These are phyloP conservation scores for Thinocorus orbignyianus DNA, from an alignment of 2,113 vertebrate genomes.

Conservation along the genomic window DNA sequence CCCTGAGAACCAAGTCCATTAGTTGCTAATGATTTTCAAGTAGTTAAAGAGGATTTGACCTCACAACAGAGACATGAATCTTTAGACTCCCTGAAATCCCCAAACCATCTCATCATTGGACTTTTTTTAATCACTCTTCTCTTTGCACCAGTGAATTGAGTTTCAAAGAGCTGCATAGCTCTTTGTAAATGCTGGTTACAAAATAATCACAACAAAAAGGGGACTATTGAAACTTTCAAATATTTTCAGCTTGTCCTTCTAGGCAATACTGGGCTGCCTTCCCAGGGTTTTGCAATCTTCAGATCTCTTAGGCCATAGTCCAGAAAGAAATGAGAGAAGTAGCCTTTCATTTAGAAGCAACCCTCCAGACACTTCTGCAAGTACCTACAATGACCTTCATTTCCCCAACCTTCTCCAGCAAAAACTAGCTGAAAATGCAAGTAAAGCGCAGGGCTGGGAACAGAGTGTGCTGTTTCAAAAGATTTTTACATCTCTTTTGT, in stretches of 20 bases:
- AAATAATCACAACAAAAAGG: slow-evolving; percentile 19
- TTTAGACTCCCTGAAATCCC: background rate
- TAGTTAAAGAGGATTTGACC: background rate
- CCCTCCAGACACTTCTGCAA: background rate
- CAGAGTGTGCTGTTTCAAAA: slow-evolving; percentile 33
- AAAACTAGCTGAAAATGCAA: background rate
- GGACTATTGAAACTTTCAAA: background rate
- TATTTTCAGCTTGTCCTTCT: background rate
- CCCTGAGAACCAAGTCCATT: background rate
- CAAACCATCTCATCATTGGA: slow-evolving; percentile 5
- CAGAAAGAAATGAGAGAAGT: slow-evolving; percentile 36
- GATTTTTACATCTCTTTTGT: slow-evolving; percentile 33
- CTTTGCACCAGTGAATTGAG: slow-evolving; percentile 18
- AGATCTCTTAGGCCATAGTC: background rate
- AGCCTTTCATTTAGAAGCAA: slow-evolving; percentile 39
- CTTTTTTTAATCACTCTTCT: slow-evolving; percentile 4
- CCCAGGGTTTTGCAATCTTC: background rate
- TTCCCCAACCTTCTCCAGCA: background rate
- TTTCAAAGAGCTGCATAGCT: background rate
- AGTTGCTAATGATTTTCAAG: background rate
- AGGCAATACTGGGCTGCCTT: background rate
- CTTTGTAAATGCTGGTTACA: background rate
- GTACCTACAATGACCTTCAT: slow-evolving; percentile 43
- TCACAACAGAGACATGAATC: background rate
- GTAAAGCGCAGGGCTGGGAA: slow-evolving; percentile 3